A percentile compares a stretch with the other conserved stretches of the same genome.
phyloP scores from a whole-genome alignment of 2,888 invertebrate genomes.

The Troides aeacus region DNA sequence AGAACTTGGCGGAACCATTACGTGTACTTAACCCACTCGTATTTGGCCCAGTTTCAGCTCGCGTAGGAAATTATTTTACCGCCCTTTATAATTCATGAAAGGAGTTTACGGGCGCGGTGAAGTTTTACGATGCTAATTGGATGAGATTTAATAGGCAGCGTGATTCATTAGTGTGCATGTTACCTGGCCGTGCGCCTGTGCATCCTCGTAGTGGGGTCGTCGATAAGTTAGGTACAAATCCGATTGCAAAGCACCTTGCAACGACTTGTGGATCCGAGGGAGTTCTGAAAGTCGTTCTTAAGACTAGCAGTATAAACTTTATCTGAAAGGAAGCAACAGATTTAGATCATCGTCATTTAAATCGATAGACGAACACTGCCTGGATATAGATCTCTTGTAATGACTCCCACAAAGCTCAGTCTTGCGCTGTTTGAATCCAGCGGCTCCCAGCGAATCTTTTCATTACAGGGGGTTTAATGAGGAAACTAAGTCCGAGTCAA shows the following conservation, averaged over 20 bases:
- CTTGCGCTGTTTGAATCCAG: too few species aligned
- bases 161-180: slow-evolving; percentile 22
- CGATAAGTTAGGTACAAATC: not conserved
- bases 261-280: too few species aligned
- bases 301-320: too few species aligned
- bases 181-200: slow-evolving; percentile 5
- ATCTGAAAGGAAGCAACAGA: too few species aligned
- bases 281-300: too few species aligned
- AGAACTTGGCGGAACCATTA: slow-evolving; percentile 8
- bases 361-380: too few species aligned
- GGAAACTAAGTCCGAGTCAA: too few species aligned
- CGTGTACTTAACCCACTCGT: slow-evolving; percentile 15
- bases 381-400: too few species aligned
- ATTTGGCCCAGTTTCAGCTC: slow-evolving; percentile 19
- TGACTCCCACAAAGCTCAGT: too few species aligned
- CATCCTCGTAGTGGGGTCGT: not conserved
- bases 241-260: not conserved
- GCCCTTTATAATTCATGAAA: slow-evolving; percentile 29
- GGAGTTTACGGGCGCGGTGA: slow-evolving; percentile 27
- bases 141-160: slow-evolving; percentile 23
- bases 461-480: too few species aligned
- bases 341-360: too few species aligned
- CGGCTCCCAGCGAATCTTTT: too few species aligned
- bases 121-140: slow-evolving; percentile 27
- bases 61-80: slow-evolving; percentile 29